Conservation (phyloP, 1,140 invertebrate species). For the Meloidogyne chitwoodi region DNA sequence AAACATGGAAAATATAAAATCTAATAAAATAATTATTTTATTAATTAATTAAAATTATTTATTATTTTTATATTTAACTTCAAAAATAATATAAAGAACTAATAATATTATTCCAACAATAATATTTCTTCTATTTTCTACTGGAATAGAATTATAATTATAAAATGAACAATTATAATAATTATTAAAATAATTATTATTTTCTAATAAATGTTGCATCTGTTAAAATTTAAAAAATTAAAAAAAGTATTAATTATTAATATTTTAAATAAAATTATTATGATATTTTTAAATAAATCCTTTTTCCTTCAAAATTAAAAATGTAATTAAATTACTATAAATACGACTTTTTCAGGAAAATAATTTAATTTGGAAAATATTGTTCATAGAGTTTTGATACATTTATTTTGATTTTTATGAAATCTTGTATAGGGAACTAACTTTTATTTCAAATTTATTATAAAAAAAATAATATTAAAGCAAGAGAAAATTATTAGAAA, state of each 20-base stretch:
- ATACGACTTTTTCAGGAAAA: too few relatives aligned
- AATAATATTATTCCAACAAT: conserved; percentile 6
- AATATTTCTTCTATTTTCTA: conserved; percentile 8
- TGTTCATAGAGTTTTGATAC: too few relatives aligned
- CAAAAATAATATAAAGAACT: conserved; percentile 19
- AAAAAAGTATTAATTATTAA: neutral
- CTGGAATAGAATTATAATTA: conserved; percentile 11
- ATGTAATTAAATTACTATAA: too few relatives aligned
- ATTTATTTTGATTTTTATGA: too few relatives aligned
- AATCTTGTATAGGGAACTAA: too few relatives aligned
- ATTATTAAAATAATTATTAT: neutral
- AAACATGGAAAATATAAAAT: conserved; percentile 29
- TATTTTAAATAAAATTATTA: too few relatives aligned
- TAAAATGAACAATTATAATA: conserved; percentile 23
- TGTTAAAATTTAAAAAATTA: neutral
- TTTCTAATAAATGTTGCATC: conserved; percentile 13
- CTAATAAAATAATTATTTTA: neutral
- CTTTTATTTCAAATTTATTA: too few relatives aligned
- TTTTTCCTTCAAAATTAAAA: too few relatives aligned
- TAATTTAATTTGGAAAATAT: too few relatives aligned
- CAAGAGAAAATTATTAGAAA: too few relatives aligned
- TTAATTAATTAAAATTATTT: neutral
- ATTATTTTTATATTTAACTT: neutral
- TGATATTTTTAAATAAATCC: too few relatives aligned
- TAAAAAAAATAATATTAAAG: too few relatives aligned